These are phyloP conservation scores for Campoletis raptor DNA, from an alignment of 2,888 invertebrate genomes.

Conservation along the genomic window DNA sequence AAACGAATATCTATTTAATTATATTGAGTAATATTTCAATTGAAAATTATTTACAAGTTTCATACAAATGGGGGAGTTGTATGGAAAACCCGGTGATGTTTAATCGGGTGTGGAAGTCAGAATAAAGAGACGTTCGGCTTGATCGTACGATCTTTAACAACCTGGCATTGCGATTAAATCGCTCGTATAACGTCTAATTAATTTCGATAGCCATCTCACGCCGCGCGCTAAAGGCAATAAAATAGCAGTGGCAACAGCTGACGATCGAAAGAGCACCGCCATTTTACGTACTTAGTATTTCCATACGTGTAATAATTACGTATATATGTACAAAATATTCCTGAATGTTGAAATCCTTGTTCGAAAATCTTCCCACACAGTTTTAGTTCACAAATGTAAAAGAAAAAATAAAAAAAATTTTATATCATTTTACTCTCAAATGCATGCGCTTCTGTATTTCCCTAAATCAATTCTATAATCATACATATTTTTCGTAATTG, in stretches of 20 bases:
- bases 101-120: slow-evolving; percentile 39
- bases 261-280: slow-evolving; percentile 36
- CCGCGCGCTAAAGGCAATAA: slow-evolving; percentile 4
- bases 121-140: slow-evolving; percentile 46
- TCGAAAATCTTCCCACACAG: slow-evolving; percentile 40
- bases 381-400: not conserved
- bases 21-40: not conserved
- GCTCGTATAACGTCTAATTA: slow-evolving; percentile 62
- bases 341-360: slow-evolving; percentile 44
- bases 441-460: slow-evolving; percentile 2
- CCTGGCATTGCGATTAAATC: slow-evolving; percentile 48
- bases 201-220: slow-evolving; percentile 56
- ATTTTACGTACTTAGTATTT: slow-evolving; percentile 11
- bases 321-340: slow-evolving; percentile 16
- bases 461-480: slow-evolving; percentile 23
- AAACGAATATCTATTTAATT: not conserved
- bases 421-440: not conserved
- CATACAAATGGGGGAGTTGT: not conserved
- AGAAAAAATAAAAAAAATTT: not conserved
- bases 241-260: slow-evolving; percentile 4
- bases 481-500: slow-evolving; percentile 39
- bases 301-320: slow-evolving; percentile 34
- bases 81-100: slow-evolving; percentile 14
- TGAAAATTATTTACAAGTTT: slow-evolving; percentile 4
- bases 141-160: slow-evolving; percentile 46